Evolutionary conservation across 2,797 vertebrate genomes (phyloP).

Genomic region (Acanthopagrus latus): DNA sequence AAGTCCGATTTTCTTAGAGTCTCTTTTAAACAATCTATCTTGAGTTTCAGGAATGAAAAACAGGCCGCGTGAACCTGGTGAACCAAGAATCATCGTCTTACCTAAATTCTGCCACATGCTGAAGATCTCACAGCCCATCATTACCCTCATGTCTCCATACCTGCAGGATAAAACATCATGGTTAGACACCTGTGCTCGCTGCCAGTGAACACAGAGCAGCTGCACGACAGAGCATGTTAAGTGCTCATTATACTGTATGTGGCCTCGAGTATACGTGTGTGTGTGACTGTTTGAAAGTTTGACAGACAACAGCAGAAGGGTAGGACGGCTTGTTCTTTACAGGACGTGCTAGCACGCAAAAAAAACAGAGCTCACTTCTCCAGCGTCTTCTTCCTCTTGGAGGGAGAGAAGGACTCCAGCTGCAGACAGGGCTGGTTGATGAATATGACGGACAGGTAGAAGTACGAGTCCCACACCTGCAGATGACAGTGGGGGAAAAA

Average conservation of each 20-base stretch:
- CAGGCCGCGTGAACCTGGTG: not conserved
- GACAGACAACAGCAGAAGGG: constrained; percentile 3
- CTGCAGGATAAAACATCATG: constrained; percentile 71
- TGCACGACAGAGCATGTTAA: constrained; percentile 7
- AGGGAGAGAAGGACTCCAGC: constrained; percentile 96
- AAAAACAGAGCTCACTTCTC: constrained; percentile 91
- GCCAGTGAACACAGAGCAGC: constrained; percentile 7
- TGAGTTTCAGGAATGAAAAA: not conserved
- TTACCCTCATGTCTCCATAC: constrained; percentile 98
- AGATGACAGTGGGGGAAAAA: constrained; percentile 15
- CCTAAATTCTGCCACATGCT: constrained; percentile 99
- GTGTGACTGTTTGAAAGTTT: constrained; percentile 4
- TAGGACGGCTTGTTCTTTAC: constrained; percentile 1
- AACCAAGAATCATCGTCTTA: constrained; percentile 70
- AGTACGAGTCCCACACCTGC: constrained; percentile 99
- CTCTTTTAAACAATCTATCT: too few species aligned
- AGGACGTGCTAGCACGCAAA: not conserved
- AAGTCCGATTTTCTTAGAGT: not conserved
- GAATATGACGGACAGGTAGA: constrained; percentile 98
- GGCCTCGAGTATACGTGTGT: not conserved
- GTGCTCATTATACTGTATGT: constrained; percentile 14
- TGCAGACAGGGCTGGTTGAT: constrained; percentile 99
- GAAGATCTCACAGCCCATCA: constrained; percentile 99
- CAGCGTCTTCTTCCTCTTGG: constrained; percentile 97
- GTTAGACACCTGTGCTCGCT: constrained; percentile 21